A percentile compares a stretch with the other conserved stretches of the same genome.
phyloP scores from a whole-genome alignment of 1,140 invertebrate species.

The Eueides isabella region DNA sequence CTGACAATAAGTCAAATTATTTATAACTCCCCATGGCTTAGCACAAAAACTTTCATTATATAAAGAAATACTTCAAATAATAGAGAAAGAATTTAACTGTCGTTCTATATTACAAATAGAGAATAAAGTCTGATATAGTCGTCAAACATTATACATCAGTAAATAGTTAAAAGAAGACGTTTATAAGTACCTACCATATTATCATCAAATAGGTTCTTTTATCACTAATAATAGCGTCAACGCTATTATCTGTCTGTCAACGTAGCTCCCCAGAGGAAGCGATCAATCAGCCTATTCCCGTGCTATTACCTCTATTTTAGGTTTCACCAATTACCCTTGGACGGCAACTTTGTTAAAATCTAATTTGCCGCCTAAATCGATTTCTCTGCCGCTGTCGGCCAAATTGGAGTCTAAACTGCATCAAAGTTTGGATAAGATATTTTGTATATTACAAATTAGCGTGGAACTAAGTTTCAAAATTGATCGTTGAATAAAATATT shows the following conservation, averaged over 20 bases:
- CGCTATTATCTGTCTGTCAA: slow-evolving; percentile 15
- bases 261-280: slow-evolving; percentile 39
- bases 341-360: slow-evolving; percentile 57
- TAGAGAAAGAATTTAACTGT: no score
- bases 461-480: background rate
- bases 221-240: background rate
- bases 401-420: slow-evolving; percentile 44
- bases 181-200: no score
- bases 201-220: background rate
- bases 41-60: no score
- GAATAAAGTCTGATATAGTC: no score
- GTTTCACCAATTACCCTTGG: slow-evolving; percentile 50
- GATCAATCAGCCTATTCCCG: slow-evolving; percentile 52
- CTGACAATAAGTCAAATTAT: no score
- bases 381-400: slow-evolving; percentile 37
- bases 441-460: slow-evolving; percentile 6
- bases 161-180: no score
- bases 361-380: slow-evolving; percentile 59
- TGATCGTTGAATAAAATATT: background rate
- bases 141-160: no score
- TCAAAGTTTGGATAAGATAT: background rate
- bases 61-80: no score
- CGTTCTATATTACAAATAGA: no score
- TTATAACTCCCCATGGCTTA: no score
- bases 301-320: slow-evolving; percentile 60